These are phyloP conservation scores for Athene cunicularia DNA, from an alignment of 2,113 vertebrate species.

Conservation along the genomic window DNA sequence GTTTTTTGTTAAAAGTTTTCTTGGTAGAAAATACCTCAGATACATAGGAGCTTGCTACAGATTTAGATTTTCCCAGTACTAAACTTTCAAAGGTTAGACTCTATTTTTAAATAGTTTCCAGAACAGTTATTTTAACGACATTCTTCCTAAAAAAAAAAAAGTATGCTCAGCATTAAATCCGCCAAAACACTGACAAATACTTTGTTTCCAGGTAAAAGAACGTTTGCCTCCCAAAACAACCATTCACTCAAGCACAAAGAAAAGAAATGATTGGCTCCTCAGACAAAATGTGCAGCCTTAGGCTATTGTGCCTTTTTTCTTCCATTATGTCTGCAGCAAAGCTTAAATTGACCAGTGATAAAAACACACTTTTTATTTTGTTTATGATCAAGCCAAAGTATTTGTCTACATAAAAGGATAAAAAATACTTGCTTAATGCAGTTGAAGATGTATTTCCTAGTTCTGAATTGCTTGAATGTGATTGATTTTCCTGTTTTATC, in stretches of 20 bases:
- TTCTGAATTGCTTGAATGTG: conserved; percentile 16
- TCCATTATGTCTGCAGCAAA: conserved; percentile 31
- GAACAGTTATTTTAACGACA: background rate
- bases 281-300: background rate
- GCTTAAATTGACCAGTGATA: conserved; percentile 21
- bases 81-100: background rate
- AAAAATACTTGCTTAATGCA: conserved; percentile 19
- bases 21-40: background rate
- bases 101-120: background rate
- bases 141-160: background rate
- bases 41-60: background rate
- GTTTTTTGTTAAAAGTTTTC: background rate
- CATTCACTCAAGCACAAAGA: background rate
- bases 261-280: background rate
- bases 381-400: conserved; percentile 13
- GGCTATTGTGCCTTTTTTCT: background rate
- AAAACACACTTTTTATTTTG: conserved; percentile 36
- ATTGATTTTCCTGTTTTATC: conserved; percentile 36
- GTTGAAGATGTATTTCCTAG: background rate
- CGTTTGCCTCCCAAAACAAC: background rate
- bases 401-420: background rate
- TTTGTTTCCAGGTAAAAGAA: conserved; percentile 29
- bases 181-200: background rate
- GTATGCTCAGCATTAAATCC: background rate
- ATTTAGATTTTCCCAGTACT: background rate